phyloP scores from a whole-genome alignment of 2,888 invertebrate genomes.

The Drosophila kokeensis region DNA sequence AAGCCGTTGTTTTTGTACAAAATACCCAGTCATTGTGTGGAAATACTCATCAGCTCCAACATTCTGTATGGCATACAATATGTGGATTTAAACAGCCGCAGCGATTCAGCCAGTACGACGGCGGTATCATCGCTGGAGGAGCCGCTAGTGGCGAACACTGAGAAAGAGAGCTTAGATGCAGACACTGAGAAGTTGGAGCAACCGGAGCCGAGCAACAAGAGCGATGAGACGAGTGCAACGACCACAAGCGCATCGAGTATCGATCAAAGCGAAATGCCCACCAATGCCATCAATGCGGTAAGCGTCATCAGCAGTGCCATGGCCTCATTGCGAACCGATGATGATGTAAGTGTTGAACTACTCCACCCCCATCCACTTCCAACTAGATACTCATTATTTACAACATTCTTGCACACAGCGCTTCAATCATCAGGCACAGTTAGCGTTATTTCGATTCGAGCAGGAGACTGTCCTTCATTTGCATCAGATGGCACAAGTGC shows the following conservation, averaged over 20 bases:
- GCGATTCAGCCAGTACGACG: slow-evolving; percentile 46
- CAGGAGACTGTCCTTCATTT: slow-evolving; percentile 84
- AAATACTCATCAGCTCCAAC: slow-evolving; percentile 89
- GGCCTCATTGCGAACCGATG: slow-evolving; percentile 83
- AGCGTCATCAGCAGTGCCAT: slow-evolving; percentile 85
- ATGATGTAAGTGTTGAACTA: slow-evolving; percentile 74
- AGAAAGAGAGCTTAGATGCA: slow-evolving; percentile 72
- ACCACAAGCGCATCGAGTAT: slow-evolving; percentile 64
- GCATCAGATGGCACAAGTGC: slow-evolving; percentile 83
- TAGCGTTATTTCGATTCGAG: slow-evolving; percentile 83
- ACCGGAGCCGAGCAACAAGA: slow-evolving; percentile 40
- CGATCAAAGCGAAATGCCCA: slow-evolving; percentile 70
- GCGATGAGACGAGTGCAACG: slow-evolving; percentile 60
- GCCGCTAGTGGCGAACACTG: slow-evolving; percentile 63
- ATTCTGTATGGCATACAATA: slow-evolving; percentile 87
- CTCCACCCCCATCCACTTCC: not conserved
- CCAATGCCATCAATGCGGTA: slow-evolving; percentile 82
- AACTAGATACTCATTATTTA: not conserved
- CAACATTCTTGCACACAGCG: slow-evolving; percentile 59
- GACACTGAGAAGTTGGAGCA: slow-evolving; percentile 72
- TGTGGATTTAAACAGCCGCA: slow-evolving; percentile 83
- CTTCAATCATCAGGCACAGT: slow-evolving; percentile 80
- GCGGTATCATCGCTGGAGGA: slow-evolving; percentile 54
- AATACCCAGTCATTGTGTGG: slow-evolving; percentile 87
- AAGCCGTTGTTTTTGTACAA: slow-evolving; percentile 90